Conservation (phyloP, 2,888 invertebrate genomes). For the Tenthredo scrophulariae region DNA sequence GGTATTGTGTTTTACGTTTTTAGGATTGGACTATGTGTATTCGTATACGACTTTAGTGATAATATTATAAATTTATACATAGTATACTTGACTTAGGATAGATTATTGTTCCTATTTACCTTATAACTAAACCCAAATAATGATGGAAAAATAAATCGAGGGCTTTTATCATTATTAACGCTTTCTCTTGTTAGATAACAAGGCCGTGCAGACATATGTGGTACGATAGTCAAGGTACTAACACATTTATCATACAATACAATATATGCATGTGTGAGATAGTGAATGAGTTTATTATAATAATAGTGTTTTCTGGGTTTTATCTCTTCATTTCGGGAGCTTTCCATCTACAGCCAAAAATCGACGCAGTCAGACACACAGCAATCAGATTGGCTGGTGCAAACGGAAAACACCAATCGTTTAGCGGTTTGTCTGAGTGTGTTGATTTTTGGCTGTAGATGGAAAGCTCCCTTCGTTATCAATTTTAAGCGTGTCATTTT, state of each 20-base stretch:
- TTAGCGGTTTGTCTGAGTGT: too few relatives aligned
- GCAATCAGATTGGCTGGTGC: too few relatives aligned
- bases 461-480: too few relatives aligned
- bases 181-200: conserved; percentile 26
- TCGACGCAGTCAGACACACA: too few relatives aligned
- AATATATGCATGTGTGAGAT: not conserved
- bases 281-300: not conserved
- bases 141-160: not conserved
- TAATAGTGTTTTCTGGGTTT: not conserved
- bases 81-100: not conserved
- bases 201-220: conserved; percentile 2
- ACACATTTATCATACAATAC: not conserved
- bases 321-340: not conserved
- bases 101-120: not conserved
- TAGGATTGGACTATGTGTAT: not conserved
- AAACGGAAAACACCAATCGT: too few relatives aligned
- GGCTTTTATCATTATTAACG: conserved; percentile 21
- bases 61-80: not conserved
- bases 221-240: not conserved
- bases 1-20: not conserved
- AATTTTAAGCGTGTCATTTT: not conserved
- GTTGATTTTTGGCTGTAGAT: too few relatives aligned
- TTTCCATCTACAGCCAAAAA: too few relatives aligned
- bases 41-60: not conserved
- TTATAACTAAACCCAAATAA: not conserved